Evolutionary conservation across 2,113 vertebrate genomes (phyloP).

Genomic region (Platycercus adscitus): DNA sequence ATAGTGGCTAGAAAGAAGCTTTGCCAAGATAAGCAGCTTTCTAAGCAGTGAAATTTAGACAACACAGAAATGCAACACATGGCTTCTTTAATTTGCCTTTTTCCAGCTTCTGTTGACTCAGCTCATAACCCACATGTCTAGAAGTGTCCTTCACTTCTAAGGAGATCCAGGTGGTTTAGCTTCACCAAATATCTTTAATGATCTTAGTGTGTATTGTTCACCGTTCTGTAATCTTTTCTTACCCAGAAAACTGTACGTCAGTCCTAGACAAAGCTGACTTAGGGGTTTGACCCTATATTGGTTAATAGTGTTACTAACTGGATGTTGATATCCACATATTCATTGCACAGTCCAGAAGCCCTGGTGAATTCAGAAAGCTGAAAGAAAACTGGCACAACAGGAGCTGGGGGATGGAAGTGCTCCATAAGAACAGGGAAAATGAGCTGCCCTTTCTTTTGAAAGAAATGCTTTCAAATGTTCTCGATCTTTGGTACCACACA

Average conservation of each 20-base stretch:
- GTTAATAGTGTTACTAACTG: background rate
- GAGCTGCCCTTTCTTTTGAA: background rate
- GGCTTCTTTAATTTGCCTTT: background rate
- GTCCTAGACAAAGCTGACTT: background rate
- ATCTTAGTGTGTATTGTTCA: background rate
- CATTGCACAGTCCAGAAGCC: background rate
- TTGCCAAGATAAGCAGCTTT: background rate
- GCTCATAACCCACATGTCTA: background rate
- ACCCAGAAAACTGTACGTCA: background rate
- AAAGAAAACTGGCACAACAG: background rate
- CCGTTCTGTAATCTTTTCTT: background rate
- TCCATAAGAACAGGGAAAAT: background rate
- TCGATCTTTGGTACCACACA: background rate
- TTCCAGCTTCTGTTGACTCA: background rate
- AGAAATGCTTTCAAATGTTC: background rate
- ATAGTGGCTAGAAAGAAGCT: background rate
- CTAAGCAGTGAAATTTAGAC: background rate
- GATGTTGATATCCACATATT: background rate
- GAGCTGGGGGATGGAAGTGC: background rate
- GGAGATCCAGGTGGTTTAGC: background rate
- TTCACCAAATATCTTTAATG: background rate
- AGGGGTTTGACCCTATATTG: background rate
- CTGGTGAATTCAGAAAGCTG: background rate
- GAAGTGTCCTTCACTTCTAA: background rate
- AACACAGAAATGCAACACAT: background rate